phyloP scores from a whole-genome alignment of 2,113 vertebrate genomes.

The Smithornis capensis region DNA sequence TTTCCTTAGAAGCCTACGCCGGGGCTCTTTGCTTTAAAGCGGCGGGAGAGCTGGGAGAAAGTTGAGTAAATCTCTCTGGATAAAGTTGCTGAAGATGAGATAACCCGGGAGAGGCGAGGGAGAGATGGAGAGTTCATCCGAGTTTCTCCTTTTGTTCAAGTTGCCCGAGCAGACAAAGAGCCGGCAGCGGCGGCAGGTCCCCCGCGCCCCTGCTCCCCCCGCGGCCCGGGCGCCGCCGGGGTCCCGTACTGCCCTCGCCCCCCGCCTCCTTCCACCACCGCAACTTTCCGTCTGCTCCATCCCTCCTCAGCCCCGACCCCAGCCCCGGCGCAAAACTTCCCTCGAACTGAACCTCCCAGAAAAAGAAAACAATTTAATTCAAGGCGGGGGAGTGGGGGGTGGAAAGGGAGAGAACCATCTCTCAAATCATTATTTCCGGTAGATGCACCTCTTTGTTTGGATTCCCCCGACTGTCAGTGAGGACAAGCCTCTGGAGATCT shows the following conservation, averaged over 20 bases:
- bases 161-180: conserved; percentile 83
- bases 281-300: conserved; percentile 51
- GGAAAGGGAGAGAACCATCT: conserved; percentile 49
- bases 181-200: conserved; percentile 78
- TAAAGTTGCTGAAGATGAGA: conserved; percentile 62
- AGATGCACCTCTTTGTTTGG: conserved; percentile 81
- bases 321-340: conserved; percentile 39
- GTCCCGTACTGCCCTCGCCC: not conserved
- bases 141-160: conserved; percentile 84
- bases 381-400: not conserved
- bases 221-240: not conserved
- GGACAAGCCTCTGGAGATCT: conserved; percentile 47
- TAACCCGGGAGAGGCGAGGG: conserved; percentile 13
- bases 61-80: conserved; percentile 48
- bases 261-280: not conserved
- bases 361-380: conserved; percentile 12
- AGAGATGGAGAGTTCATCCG: conserved; percentile 79
- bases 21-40: not conserved
- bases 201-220: conserved; percentile 67
- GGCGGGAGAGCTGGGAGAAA: conserved; percentile 32
- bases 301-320: not conserved
- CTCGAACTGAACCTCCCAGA: conserved; percentile 46
- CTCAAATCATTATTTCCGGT: conserved; percentile 75
- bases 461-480: conserved; percentile 68
- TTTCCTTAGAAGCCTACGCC: not conserved